Evolutionary conservation across 2,113 vertebrate genomes (phyloP).

Genomic region (Bubo bubo): DNA sequence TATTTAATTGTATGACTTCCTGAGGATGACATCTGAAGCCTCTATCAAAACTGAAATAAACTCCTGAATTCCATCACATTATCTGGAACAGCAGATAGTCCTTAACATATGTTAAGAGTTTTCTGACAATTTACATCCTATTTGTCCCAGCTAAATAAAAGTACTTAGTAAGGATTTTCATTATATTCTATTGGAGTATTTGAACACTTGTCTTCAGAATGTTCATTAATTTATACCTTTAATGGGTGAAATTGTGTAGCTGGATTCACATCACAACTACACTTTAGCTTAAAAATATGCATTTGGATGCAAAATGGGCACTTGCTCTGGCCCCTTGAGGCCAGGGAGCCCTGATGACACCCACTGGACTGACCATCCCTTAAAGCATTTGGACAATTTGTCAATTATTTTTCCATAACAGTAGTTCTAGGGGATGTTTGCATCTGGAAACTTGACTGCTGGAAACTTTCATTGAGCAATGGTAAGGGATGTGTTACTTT

Average conservation of each 20-base stretch:
- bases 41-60: neutral
- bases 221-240: neutral
- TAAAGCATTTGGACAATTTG: slow-evolving; percentile 6
- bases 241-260: neutral
- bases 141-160: neutral
- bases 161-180: neutral
- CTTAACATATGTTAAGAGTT: neutral
- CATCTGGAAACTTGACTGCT: neutral
- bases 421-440: slow-evolving; percentile 31
- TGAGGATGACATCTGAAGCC: neutral
- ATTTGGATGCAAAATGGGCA: neutral
- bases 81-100: neutral
- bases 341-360: neutral
- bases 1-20: neutral
- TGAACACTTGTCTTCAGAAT: neutral
- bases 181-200: neutral
- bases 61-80: neutral
- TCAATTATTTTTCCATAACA: neutral
- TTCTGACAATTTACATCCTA: neutral
- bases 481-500: slow-evolving; percentile 47
- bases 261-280: neutral
- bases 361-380: neutral
- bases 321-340: neutral
- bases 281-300: neutral
- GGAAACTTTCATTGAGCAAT: slow-evolving; percentile 42